Conservation (phyloP, 2,113 vertebrate species). For the Etheostoma spectabile region DNA sequence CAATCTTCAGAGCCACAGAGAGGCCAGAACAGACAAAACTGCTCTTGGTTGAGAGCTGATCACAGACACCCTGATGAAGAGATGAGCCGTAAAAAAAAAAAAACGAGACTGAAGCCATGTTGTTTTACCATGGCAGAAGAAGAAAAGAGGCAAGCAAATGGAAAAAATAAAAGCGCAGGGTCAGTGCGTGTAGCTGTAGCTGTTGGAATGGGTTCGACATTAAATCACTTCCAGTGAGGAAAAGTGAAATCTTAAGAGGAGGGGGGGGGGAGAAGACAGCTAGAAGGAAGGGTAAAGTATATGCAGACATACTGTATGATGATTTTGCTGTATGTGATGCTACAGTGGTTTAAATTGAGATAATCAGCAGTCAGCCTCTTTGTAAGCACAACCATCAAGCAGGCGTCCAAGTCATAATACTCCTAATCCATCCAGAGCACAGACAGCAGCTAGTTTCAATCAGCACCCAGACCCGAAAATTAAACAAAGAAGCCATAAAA, state of each 20-base stretch:
- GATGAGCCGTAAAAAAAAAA: not conserved
- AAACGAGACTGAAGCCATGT: not conserved
- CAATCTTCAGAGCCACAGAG: not conserved
- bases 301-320: not conserved
- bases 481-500: slow-evolving; percentile 30
- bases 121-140: slow-evolving; percentile 19
- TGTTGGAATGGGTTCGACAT: slow-evolving; percentile 68
- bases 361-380: slow-evolving; percentile 43
- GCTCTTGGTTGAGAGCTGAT: slow-evolving; percentile 9
- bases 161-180: slow-evolving; percentile 26
- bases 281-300: slow-evolving; percentile 1
- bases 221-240: slow-evolving; percentile 71
- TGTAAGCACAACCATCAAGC: slow-evolving; percentile 43
- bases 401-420: slow-evolving; percentile 35
- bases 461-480: not conserved
- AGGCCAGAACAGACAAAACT: slow-evolving; percentile 14
- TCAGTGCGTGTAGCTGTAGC: slow-evolving; percentile 35
- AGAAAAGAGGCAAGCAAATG: slow-evolving; percentile 11
- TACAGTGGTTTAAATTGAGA: slow-evolving; percentile 35
- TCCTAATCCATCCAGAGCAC: slow-evolving; percentile 10
- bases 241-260: slow-evolving; percentile 57
- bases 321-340: not conserved
- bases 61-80: slow-evolving; percentile 19
- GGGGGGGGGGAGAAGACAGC: slow-evolving; percentile 20
- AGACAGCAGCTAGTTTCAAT: not conserved